Evolutionary conservation across 2,888 invertebrate species (phyloP).

Genomic region (Latrodectus elegans): DNA sequence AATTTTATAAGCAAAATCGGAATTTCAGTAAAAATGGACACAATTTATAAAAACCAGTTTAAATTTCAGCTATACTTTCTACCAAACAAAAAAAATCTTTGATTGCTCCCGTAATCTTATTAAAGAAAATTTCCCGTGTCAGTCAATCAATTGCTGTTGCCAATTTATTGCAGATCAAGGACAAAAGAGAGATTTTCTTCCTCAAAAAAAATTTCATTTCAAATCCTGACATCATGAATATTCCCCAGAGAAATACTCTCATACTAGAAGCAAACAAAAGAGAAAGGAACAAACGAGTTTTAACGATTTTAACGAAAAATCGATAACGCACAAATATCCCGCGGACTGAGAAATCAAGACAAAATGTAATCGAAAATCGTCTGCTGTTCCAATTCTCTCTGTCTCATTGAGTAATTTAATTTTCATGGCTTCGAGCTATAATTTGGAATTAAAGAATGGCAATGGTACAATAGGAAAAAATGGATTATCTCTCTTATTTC

Average conservation of each 20-base stretch:
- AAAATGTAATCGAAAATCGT: conserved; percentile 24
- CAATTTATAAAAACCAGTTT: no score
- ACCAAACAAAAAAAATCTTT: no score
- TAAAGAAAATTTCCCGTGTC: no score
- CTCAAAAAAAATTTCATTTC: not conserved
- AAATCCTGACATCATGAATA: conserved; percentile 13
- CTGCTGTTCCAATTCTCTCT: not conserved
- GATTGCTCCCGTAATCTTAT: no score
- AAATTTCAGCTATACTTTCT: no score
- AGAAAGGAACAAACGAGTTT: conserved; percentile 34
- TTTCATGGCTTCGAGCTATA: conserved; percentile 30
- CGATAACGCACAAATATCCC: conserved; percentile 29
- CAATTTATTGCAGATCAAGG: no score
- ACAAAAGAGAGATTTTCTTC: not conserved
- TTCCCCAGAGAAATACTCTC: conserved; percentile 19
- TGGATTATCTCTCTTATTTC: conserved; percentile 5
- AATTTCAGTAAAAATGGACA: no score
- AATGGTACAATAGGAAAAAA: not conserved
- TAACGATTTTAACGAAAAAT: conserved; percentile 40
- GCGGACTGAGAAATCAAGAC: conserved; percentile 42
- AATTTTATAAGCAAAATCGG: no score
- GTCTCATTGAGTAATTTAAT: conserved; percentile 45
- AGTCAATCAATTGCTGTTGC: no score
- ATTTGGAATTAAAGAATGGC: conserved; percentile 26
- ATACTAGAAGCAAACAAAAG: conserved; percentile 37